phyloP scores from a whole-genome alignment of 2,797 vertebrate species.

The Valencia hispanica region DNA sequence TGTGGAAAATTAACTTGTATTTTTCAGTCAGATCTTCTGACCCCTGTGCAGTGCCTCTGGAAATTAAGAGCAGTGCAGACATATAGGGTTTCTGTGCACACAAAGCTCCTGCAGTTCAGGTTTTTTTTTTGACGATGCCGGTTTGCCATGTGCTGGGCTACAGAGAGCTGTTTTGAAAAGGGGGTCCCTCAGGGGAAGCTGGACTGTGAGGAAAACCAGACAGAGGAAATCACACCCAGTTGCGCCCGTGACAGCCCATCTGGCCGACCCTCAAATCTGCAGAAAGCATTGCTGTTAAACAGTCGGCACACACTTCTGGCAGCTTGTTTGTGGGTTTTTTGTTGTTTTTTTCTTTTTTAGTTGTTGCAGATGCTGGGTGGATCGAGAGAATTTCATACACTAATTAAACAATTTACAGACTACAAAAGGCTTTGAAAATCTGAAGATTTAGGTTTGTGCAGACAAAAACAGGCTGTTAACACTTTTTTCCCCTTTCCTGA shows the following conservation, averaged over 20 bases:
- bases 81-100: conserved; percentile 60
- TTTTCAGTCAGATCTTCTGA: conserved; percentile 43
- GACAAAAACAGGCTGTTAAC: conserved; percentile 27
- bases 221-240: conserved; percentile 80
- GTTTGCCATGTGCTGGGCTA: conserved; percentile 29
- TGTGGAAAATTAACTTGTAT: conserved; percentile 49
- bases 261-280: conserved; percentile 60
- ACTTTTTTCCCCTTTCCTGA: conserved; percentile 15
- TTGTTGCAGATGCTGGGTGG: conserved; percentile 29
- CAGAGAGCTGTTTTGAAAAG: conserved; percentile 67
- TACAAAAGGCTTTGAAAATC: conserved; percentile 21
- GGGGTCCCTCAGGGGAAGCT: conserved; percentile 80
- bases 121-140: conserved; percentile 31
- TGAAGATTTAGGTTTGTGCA: conserved; percentile 20
- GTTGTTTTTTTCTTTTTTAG: conserved; percentile 9
- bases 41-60: conserved; percentile 44
- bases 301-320: conserved; percentile 45
- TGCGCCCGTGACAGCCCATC: conserved; percentile 60
- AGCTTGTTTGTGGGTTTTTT: conserved; percentile 51
- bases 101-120: conserved; percentile 39
- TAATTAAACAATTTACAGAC: conserved; percentile 26
- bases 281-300: conserved; percentile 61
- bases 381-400: conserved; percentile 37
- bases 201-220: conserved; percentile 81
- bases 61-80: conserved; percentile 45